Conservation (phyloP, 2,797 vertebrate genomes). For the Pseudomugil tenellus region DNA sequence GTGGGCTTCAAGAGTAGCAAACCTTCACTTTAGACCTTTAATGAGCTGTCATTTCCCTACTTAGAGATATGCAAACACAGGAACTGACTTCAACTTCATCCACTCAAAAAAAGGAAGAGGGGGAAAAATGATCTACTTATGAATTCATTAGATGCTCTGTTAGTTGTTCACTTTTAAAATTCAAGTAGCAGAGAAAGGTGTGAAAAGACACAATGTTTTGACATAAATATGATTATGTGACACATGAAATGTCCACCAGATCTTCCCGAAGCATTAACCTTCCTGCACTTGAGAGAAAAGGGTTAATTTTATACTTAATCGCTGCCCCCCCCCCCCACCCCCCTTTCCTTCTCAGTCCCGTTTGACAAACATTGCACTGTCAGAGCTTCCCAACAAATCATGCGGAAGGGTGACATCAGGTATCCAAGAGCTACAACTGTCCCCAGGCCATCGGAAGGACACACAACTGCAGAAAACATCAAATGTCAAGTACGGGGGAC, state of each 20-base stretch:
- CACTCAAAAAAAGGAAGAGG: slow-evolving; percentile 11
- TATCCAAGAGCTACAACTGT: slow-evolving; percentile 79
- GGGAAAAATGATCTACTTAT: too few relatives aligned
- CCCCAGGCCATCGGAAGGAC: slow-evolving; percentile 75
- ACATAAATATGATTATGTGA: slow-evolving; percentile 6
- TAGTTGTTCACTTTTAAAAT: too few relatives aligned
- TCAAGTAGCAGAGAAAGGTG: too few relatives aligned
- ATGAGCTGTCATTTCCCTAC: slow-evolving; percentile 74
- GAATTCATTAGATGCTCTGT: too few relatives aligned
- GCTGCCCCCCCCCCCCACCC: neutral
- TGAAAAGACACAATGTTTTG: slow-evolving; percentile 9
- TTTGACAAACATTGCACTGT: slow-evolving; percentile 73
- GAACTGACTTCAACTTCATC: slow-evolving; percentile 26
- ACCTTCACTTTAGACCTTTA: slow-evolving; percentile 68
- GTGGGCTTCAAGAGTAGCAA: slow-evolving; percentile 61
- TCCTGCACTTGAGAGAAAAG: slow-evolving; percentile 4
- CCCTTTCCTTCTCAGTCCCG: slow-evolving; percentile 30
- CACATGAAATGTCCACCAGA: slow-evolving; percentile 4
- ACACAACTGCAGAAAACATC: slow-evolving; percentile 73
- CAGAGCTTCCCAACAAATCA: slow-evolving; percentile 73
- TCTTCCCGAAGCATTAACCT: neutral
- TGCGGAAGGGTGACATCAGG: slow-evolving; percentile 81
- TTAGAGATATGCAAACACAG: slow-evolving; percentile 50
- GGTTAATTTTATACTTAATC: slow-evolving; percentile 43
- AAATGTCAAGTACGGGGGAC: slow-evolving; percentile 81